phyloP scores from a whole-genome alignment of 2,888 invertebrate species.

The Drosophila formosana region DNA sequence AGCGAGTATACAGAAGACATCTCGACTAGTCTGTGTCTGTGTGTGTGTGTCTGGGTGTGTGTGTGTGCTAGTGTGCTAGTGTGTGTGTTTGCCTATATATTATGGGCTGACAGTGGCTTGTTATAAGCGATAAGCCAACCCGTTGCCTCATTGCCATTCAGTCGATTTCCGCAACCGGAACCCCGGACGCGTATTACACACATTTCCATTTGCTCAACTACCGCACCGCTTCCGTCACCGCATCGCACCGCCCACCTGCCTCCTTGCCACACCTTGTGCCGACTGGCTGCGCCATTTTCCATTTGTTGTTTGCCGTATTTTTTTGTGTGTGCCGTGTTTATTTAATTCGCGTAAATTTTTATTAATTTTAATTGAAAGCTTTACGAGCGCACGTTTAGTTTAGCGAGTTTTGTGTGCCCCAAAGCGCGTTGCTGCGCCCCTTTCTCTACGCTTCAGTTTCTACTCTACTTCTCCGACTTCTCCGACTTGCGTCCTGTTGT shows the following conservation, averaged over 20 bases:
- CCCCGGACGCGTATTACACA: constrained; percentile 45
- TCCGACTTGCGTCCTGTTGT: constrained; percentile 3
- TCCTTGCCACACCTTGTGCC: constrained; percentile 3
- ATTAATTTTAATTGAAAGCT: constrained; percentile 81
- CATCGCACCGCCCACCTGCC: not conserved
- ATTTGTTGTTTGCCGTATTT: not conserved
- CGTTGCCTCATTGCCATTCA: constrained; percentile 31
- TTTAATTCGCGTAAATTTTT: constrained; percentile 79
- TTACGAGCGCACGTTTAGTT: constrained; percentile 62
- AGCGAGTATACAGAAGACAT: not conserved
- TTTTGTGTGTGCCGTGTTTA: constrained; percentile 52
- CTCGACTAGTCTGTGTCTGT: not conserved
- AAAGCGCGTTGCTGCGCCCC: constrained; percentile 43
- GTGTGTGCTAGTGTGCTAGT: not conserved
- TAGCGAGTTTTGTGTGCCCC: constrained; percentile 2
- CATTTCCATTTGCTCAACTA: constrained; percentile 23
- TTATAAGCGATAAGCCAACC: constrained; percentile 27
- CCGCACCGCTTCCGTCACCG: constrained; percentile 4
- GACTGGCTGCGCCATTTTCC: constrained; percentile 9
- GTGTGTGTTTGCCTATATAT: constrained; percentile 18
- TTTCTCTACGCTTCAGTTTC: constrained; percentile 67
- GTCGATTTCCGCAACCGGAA: constrained; percentile 44
- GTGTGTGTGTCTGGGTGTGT: constrained; percentile 1
- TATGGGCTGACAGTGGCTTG: constrained; percentile 23
- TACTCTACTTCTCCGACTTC: not conserved